Percentiles rank a stretch among this genome's conserved stretches.
phyloP scores from a whole-genome alignment of 2,113 vertebrate species.

The Haemorhous mexicanus region DNA sequence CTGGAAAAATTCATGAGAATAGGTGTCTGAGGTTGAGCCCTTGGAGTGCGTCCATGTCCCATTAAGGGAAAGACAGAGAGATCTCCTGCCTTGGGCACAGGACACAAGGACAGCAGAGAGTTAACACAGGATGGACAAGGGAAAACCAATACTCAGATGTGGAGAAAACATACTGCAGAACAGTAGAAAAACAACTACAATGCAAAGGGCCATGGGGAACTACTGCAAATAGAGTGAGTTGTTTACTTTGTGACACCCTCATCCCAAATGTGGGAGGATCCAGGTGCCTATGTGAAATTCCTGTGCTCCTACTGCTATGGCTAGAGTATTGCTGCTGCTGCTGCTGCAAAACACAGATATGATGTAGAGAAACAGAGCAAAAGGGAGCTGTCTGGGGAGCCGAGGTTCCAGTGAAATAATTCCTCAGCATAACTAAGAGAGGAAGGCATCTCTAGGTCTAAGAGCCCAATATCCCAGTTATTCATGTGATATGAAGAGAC shows the following conservation, averaged over 20 bases:
- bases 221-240: not conserved
- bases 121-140: not conserved
- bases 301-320: not conserved
- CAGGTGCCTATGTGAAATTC: not conserved
- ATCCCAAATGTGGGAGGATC: not conserved
- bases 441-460: conserved; percentile 9
- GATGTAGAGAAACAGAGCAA: conserved; percentile 29
- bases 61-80: not conserved
- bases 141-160: not conserved
- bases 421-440: not conserved
- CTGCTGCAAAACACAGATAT: not conserved
- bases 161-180: not conserved
- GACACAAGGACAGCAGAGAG: not conserved
- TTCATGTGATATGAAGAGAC: conserved; percentile 42
- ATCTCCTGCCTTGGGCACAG: not conserved
- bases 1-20: not conserved
- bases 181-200: not conserved
- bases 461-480: not conserved
- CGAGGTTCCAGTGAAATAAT: not conserved
- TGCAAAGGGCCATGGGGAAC: not conserved
- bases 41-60: accelerated
- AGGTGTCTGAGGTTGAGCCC: not conserved
- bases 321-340: not conserved
- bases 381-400: not conserved
- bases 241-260: not conserved